Evolutionary conservation across 2,797 vertebrate genomes (phyloP).

Genomic region (Peromyscus nudipes): DNA sequence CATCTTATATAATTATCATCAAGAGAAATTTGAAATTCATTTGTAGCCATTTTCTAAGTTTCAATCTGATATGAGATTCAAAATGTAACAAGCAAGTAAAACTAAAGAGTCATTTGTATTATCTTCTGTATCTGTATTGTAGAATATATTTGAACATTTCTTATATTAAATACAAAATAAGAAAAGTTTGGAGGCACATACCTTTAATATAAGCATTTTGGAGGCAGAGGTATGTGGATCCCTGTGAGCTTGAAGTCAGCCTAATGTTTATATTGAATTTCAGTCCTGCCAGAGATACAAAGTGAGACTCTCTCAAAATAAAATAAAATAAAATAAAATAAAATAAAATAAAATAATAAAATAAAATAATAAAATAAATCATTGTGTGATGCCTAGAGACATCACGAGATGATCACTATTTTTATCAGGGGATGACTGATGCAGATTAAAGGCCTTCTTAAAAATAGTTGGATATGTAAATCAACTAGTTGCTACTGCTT

Average conservation of each 20-base stretch:
- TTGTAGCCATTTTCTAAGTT: background rate
- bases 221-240: background rate
- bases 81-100: constrained; percentile 44
- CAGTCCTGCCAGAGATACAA: background rate
- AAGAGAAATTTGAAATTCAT: constrained; percentile 30
- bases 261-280: background rate
- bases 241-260: background rate
- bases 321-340: background rate
- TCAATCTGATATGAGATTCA: background rate
- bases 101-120: background rate
- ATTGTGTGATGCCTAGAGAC: background rate
- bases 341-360: background rate
- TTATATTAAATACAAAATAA: background rate
- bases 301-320: background rate
- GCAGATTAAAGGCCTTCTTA: background rate
- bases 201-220: background rate
- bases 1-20: constrained; percentile 32
- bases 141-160: background rate
- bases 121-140: background rate
- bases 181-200: background rate
- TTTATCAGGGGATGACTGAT: background rate
- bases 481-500: background rate
- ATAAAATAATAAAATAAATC: background rate
- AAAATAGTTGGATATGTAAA: background rate
- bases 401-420: background rate